Evolutionary conservation across 2,113 vertebrate genomes (phyloP).

Genomic region (Phoxinus phoxinus): DNA sequence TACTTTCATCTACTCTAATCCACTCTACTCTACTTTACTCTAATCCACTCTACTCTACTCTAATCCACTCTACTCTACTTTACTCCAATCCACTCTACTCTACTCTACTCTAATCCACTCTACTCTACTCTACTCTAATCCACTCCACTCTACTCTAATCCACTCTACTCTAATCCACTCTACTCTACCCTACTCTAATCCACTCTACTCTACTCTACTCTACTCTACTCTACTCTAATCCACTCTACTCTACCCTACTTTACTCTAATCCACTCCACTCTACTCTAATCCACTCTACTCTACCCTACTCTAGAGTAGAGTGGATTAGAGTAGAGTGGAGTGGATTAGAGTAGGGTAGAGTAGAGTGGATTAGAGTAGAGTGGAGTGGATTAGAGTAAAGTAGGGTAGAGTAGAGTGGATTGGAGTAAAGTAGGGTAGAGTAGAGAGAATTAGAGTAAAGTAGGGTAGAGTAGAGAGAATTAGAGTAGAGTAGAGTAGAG

Average conservation of each 20-base stretch:
- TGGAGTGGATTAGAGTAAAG: too few species aligned
- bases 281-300: neutral
- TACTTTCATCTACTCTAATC: neutral
- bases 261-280: accelerated
- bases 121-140: neutral
- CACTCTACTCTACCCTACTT: neutral
- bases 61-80: neutral
- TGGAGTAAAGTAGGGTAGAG: too few species aligned
- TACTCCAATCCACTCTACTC: too few species aligned
- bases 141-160: neutral
- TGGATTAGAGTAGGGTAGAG: too few species aligned
- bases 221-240: neutral
- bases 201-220: neutral
- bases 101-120: neutral
- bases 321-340: too few species aligned
- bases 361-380: too few species aligned
- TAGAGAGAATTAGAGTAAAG: too few species aligned
- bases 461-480: too few species aligned
- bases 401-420: too few species aligned
- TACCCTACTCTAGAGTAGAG: neutral
- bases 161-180: neutral
- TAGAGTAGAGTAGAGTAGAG: too few species aligned
- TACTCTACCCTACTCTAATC: neutral
- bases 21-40: neutral
- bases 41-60: neutral